Conservation (phyloP, 2,113 vertebrate genomes). For the Upupa epops region DNA sequence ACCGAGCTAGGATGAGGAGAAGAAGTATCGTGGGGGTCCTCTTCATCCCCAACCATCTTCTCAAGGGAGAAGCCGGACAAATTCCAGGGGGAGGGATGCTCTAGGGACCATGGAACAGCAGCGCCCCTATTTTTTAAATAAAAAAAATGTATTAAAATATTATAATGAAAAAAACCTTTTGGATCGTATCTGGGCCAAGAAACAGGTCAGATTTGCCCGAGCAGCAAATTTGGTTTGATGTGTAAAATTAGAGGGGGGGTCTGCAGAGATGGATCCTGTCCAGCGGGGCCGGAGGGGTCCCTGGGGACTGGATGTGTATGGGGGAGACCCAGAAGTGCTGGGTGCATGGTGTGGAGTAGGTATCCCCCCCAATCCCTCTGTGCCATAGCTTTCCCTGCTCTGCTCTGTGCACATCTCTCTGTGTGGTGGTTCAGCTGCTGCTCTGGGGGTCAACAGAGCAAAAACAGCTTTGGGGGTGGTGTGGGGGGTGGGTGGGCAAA, state of each 20-base stretch:
- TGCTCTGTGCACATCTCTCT: rapidly evolving
- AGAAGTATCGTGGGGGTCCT: too few species aligned
- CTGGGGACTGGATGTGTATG: too few species aligned
- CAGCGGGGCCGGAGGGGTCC: too few species aligned
- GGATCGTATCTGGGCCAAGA: conserved; percentile 51
- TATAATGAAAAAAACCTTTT: neutral
- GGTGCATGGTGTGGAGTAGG: too few species aligned
- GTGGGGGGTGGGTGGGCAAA: too few species aligned
- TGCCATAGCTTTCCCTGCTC: rapidly evolving
- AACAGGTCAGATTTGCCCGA: conserved; percentile 37
- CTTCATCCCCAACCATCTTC: neutral
- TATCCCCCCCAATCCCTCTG: rapidly evolving
- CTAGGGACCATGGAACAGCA: neutral
- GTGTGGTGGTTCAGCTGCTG: rapidly evolving
- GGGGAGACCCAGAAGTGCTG: neutral
- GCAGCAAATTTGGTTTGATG: neutral
- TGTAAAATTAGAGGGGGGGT: neutral
- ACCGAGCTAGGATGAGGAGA: neutral
- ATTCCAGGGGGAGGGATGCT: neutral
- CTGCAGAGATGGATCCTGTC: neutral
- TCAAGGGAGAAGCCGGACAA: neutral
- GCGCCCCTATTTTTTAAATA: neutral
- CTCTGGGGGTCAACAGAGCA: too few species aligned
- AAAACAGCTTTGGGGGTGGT: rapidly evolving
- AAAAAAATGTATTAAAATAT: neutral